Evolutionary conservation across 1,140 invertebrate genomes (phyloP), one percentile per base, ranked within the genome.

Genomic region (Nebria ingens): DNA sequence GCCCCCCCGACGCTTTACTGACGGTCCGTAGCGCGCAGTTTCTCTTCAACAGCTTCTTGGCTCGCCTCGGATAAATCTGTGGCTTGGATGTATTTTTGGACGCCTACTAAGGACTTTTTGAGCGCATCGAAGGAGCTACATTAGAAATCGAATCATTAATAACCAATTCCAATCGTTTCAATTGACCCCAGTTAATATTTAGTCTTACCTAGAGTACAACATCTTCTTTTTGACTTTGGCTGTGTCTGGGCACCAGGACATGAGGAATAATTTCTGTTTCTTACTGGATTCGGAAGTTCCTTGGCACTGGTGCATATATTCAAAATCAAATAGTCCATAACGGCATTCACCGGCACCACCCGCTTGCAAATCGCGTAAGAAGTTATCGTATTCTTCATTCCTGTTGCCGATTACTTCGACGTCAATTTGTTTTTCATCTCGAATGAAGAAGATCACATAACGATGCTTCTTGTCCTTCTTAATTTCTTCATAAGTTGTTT

Each of bases 141-240:
- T n/a, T n/a, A n/a, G n/a, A n/a, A n/a, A 45, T 45, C 9, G 3
- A 34, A 34, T 34, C 25, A 34, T 34, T 6, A 34, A n/a, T n/a
- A n/a, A n/a, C n/a, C n/a, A n/a, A n/a, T n/a, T n/a, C n/a, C n/a
- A n/a, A n/a, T n/a, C n/a, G n/a, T n/a, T n/a, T n/a, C n/a, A n/a
- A n/a, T n/a, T n/a, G n/a, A n/a, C n/a, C n/a, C n/a, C n/a, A n/a
- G n/a, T n/a, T n/a, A n/a, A n/a, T n/a, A n/a, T n/a, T n/a, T n/a
- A n/a, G n/a, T n/a, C 49, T 52, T 61, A 80, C 78, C 78, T 87
- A 61, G 94, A 95, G 78, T 97, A 97, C 80, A 97, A 86, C 93
- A 97, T 97, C 86, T 97, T 97, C 88, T 96, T 95, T 82, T 96
- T 97, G 56, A 97, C 89, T 75, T 92, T 93, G 65, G 93, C 92